A percentile compares a stretch with the other conserved stretches of the same genome.
Conservation (phyloP, 64 coral and sea anemone species). For the Porites lutea region DNA sequence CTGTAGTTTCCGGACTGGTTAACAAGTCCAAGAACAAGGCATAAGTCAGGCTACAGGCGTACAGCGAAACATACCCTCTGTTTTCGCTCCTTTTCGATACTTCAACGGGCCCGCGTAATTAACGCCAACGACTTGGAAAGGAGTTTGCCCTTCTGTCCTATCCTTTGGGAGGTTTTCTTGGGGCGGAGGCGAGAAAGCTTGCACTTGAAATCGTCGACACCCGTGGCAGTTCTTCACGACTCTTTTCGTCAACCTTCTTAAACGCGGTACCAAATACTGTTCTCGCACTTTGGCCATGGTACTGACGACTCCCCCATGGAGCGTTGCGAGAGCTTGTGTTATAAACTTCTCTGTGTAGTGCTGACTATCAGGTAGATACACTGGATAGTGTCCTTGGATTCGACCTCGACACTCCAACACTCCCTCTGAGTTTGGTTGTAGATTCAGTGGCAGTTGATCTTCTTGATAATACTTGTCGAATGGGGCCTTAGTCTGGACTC, state of each 20-base stretch:
- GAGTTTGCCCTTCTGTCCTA: conserved; percentile 8
- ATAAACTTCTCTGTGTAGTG: conserved; percentile 33
- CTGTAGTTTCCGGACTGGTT: neutral
- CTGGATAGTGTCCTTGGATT: conserved; percentile 7
- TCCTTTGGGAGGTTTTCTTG: conserved; percentile 19
- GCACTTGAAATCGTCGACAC: conserved; percentile 28
- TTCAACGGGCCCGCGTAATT: conserved; percentile 27
- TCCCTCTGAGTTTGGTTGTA: conserved; percentile 20
- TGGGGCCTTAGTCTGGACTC: conserved; percentile 23
- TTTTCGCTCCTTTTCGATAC: neutral
- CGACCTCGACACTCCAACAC: neutral
- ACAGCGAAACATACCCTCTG: conserved; percentile 18
- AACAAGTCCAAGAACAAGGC: conserved; percentile 3
- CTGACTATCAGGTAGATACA: conserved; percentile 45
- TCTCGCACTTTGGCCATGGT: no score
- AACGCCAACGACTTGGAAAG: conserved; percentile 40
- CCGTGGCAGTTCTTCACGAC: conserved; percentile 10
- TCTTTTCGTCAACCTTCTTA: neutral
- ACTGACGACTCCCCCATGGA: neutral
- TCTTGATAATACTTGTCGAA: neutral
- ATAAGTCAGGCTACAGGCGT: conserved; percentile 19
- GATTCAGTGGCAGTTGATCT: conserved; percentile 7
- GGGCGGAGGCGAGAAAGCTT: conserved; percentile 5
- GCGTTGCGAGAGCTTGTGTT: neutral
- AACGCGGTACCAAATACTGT: neutral